These are phyloP conservation scores for Sphenodon punctatus DNA, from an alignment of 2,797 vertebrate genomes.

Conservation along the genomic window DNA sequence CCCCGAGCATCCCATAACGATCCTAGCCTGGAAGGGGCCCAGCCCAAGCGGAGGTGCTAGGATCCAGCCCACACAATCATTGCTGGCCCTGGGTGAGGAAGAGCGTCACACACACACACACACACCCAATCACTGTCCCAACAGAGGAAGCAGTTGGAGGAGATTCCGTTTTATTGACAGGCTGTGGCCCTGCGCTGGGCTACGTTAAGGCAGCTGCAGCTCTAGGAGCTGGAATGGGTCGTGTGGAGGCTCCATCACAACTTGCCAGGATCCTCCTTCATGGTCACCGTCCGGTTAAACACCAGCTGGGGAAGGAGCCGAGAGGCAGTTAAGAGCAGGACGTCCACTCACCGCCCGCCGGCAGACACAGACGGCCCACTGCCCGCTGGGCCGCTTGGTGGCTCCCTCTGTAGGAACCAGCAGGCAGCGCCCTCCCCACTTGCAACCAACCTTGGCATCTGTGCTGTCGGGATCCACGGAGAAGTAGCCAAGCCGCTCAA, in stretches of 20 bases:
- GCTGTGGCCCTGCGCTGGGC: neutral
- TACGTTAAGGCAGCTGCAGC: constrained; percentile 60
- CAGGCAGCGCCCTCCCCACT: accelerated
- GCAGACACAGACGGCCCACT: no score
- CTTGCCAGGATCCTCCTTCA: constrained; percentile 97
- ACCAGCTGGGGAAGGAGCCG: constrained; percentile 79
- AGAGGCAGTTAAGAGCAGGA: neutral
- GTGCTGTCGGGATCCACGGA: constrained; percentile 91
- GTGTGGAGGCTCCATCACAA: constrained; percentile 74
- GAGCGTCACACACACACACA: no score
- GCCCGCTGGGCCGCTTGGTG: neutral
- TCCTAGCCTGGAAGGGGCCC: no score
- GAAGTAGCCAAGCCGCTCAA: constrained; percentile 98
- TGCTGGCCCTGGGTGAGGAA: no score
- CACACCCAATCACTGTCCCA: no score
- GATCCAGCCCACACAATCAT: no score
- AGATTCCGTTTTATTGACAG: constrained; percentile 32
- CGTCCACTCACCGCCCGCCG: no score
- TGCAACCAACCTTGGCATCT: constrained; percentile 80
- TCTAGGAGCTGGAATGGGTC: neutral
- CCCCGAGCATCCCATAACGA: no score
- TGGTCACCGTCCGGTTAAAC: constrained; percentile 94
- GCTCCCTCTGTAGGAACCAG: accelerated
- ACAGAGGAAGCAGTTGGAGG: neutral
- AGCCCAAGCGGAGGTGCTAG: neutral